Evolutionary conservation across 2,113 vertebrate species (phyloP), one percentile per base, ranked within the genome.

Genomic region (Poicephalus gulielmi): DNA sequence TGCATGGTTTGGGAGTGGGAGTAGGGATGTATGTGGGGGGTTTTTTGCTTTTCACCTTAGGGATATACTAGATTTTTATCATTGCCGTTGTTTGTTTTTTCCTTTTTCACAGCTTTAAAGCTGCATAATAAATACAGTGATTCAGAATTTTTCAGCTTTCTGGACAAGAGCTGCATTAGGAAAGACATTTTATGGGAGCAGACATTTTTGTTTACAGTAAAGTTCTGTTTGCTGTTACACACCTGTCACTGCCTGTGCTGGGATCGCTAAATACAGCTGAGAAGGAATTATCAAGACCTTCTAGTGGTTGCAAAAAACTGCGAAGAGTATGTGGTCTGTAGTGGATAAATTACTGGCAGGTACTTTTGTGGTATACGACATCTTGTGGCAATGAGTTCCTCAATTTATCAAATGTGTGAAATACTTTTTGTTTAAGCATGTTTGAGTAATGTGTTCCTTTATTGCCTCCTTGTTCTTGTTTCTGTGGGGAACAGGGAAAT

Each of bases 1-100:
- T 14, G 66, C 68, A 59, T 53, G 49, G 5, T 49, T 89, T 85
- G 57, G 18, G 47, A 78, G 41, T 7, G 5, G 27, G 6, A 2
- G 3, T 2, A 11, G 3, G 11, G 0, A 1, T 28, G 16, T 47
- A 13, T 49, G 6, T 44, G 2, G 23, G 59, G 14, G 3, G 11
- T 28, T 47, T 23, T 59, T 74, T 81, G 4, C 8, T 6, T 93
- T 85, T 92, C 50, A 24, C 14, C 13, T 73, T 18, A 66, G 80
- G 8, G 12, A 35, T 60, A 11, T 47, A 57, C 19, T 37, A 20
- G 62, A 23, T 90, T 52, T 37, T 90, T 73, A 92, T 59, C 37
- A 17, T 27, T 52, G n/a, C 13, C 20, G 31, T n/a, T 68, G 24
- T 69, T 80, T 43, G 1, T 10, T 82, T 83, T 66, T 80, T 25